These are phyloP conservation scores for Chrysochloris asiatica DNA, from an alignment of 2,113 vertebrate species.

Conservation along the genomic window DNA sequence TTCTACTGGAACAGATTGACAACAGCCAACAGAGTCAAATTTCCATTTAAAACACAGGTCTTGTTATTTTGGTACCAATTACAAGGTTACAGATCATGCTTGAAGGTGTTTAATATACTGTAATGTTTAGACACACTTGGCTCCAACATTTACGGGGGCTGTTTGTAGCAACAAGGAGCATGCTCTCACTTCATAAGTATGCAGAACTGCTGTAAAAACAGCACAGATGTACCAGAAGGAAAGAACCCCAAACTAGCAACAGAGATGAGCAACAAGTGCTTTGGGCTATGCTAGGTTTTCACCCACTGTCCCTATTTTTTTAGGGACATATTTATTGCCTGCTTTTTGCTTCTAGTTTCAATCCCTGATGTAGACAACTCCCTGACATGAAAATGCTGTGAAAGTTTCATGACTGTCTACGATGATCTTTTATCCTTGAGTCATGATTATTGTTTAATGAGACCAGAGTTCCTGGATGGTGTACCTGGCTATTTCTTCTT, in stretches of 20 bases:
- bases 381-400: slow-evolving; percentile 57
- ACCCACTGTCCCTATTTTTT: slow-evolving; percentile 70
- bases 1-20: slow-evolving; percentile 23
- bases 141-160: slow-evolving; percentile 81
- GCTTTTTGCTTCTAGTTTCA: slow-evolving; percentile 42
- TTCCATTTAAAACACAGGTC: slow-evolving; percentile 66
- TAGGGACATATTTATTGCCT: slow-evolving; percentile 28
- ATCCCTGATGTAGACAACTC: slow-evolving; percentile 68
- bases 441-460: neutral
- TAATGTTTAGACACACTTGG: slow-evolving; percentile 80
- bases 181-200: slow-evolving; percentile 82
- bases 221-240: slow-evolving; percentile 79
- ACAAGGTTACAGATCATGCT: slow-evolving; percentile 73
- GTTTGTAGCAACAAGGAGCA: slow-evolving; percentile 83
- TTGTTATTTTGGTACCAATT: slow-evolving; percentile 75
- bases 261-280: slow-evolving; percentile 40
- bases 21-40: neutral
- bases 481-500: neutral
- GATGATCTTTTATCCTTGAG: slow-evolving; percentile 60
- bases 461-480: neutral
- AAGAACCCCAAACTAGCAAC: neutral
- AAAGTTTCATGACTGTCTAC: slow-evolving; percentile 65
- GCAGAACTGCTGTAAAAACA: slow-evolving; percentile 73
- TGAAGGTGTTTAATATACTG: slow-evolving; percentile 80
- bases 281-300: neutral